Evolutionary conservation across 2,797 vertebrate species (phyloP).

Genomic region (Tragopan temminckii): DNA sequence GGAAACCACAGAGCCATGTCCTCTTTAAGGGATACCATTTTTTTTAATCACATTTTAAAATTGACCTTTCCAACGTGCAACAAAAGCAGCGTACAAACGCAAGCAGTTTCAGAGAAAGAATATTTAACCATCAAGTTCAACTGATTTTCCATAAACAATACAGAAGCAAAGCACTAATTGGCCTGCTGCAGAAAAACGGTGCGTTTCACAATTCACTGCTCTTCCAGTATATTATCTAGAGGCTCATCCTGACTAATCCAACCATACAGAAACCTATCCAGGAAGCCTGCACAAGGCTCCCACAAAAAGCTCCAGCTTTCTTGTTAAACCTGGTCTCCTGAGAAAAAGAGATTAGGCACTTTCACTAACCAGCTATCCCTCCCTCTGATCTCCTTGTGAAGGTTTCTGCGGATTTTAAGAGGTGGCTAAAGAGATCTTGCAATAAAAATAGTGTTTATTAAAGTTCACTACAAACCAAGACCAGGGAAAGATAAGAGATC

Average conservation of each 20-base stretch:
- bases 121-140: conserved; percentile 17
- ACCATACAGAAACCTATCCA: background rate
- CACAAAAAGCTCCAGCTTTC: background rate
- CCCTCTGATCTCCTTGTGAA: background rate
- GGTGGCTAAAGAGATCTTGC: background rate
- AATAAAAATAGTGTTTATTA: background rate
- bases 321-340: background rate
- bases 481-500: background rate
- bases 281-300: background rate
- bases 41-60: background rate
- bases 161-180: conserved; percentile 46
- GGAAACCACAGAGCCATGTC: accelerated
- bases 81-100: background rate
- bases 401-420: background rate
- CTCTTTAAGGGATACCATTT: background rate
- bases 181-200: conserved; percentile 21
- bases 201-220: conserved; percentile 37
- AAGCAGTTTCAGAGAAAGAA: background rate
- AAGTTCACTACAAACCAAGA: background rate
- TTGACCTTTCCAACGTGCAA: background rate
- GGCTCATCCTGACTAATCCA: conserved; percentile 30
- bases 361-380: background rate
- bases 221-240: conserved; percentile 1
- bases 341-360: background rate
- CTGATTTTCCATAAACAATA: conserved; percentile 49